Conservation (phyloP, 2,113 vertebrate species). For the Brevimyrus niger region DNA sequence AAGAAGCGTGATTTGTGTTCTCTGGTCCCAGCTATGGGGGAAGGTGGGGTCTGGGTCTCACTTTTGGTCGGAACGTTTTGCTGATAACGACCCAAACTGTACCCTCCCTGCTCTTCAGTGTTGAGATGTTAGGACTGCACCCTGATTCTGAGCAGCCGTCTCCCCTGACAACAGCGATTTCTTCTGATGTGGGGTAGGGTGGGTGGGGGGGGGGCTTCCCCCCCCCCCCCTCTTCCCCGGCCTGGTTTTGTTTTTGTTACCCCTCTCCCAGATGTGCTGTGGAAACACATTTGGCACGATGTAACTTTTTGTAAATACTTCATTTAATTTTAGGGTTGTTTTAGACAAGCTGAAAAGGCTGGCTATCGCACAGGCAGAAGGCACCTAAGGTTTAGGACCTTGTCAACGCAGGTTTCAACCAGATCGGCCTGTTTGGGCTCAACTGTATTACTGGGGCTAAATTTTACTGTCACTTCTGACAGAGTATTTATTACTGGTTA, state of each 20-base stretch:
- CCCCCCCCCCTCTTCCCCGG: not conserved
- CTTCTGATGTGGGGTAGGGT: not conserved
- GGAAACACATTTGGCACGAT: not conserved
- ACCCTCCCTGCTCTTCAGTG: slow-evolving; percentile 1
- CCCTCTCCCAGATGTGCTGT: not conserved
- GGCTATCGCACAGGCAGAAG: not conserved
- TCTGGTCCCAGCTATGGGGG: not conserved
- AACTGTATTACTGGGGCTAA: not conserved
- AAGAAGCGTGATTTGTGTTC: not conserved
- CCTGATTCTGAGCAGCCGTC: not conserved
- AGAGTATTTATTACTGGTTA: not conserved
- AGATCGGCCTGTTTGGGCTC: not conserved
- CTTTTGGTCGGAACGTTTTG: not conserved
- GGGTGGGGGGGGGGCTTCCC: not conserved
- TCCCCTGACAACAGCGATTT: not conserved
- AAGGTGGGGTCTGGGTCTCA: not conserved
- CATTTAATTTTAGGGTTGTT: not conserved
- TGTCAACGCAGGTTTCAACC: not conserved
- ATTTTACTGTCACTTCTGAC: not conserved
- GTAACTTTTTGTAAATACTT: slow-evolving; percentile 13
- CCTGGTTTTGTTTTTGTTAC: not conserved
- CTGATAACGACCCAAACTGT: not conserved
- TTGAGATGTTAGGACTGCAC: slow-evolving; percentile 1
- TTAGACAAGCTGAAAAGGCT: slow-evolving; percentile 5
- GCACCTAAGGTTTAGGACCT: not conserved